These are phyloP conservation scores for Etheostoma nigrum DNA, from an alignment of 2,797 vertebrate genomes.

Conservation along the genomic window DNA sequence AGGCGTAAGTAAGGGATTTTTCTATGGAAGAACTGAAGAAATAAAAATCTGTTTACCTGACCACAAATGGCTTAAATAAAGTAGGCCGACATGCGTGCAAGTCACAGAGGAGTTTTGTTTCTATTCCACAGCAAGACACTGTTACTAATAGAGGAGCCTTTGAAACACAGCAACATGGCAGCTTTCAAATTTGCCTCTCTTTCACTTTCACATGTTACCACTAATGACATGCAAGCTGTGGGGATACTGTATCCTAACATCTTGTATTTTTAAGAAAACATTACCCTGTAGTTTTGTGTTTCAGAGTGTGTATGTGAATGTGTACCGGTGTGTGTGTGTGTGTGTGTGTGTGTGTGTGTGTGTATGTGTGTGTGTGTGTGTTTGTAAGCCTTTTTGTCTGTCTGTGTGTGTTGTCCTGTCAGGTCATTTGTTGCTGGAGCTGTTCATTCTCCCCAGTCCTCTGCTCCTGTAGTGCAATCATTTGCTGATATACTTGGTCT, in stretches of 20 bases:
- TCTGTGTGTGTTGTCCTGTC: conserved; percentile 77
- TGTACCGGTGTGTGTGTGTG: too few species aligned
- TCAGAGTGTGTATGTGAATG: not conserved
- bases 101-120: conserved; percentile 69
- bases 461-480: conserved; percentile 75
- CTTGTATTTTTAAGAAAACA: conserved; percentile 18
- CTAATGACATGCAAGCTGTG: conserved; percentile 35
- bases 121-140: conserved; percentile 36
- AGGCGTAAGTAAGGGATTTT: conserved; percentile 72
- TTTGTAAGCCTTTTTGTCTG: conserved; percentile 59
- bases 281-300: conserved; percentile 5
- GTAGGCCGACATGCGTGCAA: conserved; percentile 63
- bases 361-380: conserved; percentile 22
- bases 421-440: conserved; percentile 78
- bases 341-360: not conserved
- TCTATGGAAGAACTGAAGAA: conserved; percentile 72
- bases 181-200: conserved; percentile 54
- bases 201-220: conserved; percentile 40
- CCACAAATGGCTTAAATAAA: conserved; percentile 76
- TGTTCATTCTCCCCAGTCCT: conserved; percentile 73
- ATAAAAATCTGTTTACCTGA: conserved; percentile 80
- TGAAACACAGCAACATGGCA: conserved; percentile 43
- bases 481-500: conserved; percentile 77
- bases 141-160: conserved; percentile 57
- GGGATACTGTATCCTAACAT: conserved; percentile 19